Evolutionary conservation across 2,113 vertebrate species (phyloP).

Genomic region (Danio rerio): DNA sequence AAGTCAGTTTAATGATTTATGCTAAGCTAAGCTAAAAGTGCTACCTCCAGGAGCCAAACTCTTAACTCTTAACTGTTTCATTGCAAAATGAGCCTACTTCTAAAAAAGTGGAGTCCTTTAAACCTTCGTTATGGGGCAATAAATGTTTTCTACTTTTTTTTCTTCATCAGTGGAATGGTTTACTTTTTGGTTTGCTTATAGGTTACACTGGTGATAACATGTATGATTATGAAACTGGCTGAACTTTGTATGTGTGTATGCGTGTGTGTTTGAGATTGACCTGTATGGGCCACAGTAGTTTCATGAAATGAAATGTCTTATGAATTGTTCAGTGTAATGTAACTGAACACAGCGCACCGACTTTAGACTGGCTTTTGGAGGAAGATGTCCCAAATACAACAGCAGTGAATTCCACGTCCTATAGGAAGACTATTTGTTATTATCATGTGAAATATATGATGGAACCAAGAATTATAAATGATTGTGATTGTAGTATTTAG

Average conservation of each 20-base stretch:
- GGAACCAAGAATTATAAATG: constrained; percentile 16
- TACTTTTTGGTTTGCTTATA: background rate
- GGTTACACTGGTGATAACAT: background rate
- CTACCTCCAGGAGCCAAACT: too few species aligned
- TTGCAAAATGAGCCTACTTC: too few species aligned
- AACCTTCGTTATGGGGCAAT: constrained; percentile 1
- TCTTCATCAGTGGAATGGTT: background rate
- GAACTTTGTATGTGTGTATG: too few species aligned
- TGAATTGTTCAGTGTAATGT: background rate
- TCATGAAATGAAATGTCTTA: background rate
- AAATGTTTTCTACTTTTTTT: background rate
- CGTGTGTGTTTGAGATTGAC: background rate
- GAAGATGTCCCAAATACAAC: constrained; percentile 1
- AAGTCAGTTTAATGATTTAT: too few species aligned
- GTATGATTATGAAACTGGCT: background rate
- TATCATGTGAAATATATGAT: constrained; percentile 11
- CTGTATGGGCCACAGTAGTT: constrained; percentile 7
- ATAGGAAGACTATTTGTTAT: constrained; percentile 26
- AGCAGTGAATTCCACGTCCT: background rate
- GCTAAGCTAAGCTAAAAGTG: too few species aligned
- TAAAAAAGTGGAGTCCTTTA: background rate
- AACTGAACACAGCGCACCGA: background rate
- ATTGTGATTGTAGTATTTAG: constrained; percentile 41
- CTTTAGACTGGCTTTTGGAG: background rate
- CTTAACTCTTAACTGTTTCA: too few species aligned